phyloP scores from a whole-genome alignment of 2,797 vertebrate genomes.

The Micrastur ruficollis region DNA sequence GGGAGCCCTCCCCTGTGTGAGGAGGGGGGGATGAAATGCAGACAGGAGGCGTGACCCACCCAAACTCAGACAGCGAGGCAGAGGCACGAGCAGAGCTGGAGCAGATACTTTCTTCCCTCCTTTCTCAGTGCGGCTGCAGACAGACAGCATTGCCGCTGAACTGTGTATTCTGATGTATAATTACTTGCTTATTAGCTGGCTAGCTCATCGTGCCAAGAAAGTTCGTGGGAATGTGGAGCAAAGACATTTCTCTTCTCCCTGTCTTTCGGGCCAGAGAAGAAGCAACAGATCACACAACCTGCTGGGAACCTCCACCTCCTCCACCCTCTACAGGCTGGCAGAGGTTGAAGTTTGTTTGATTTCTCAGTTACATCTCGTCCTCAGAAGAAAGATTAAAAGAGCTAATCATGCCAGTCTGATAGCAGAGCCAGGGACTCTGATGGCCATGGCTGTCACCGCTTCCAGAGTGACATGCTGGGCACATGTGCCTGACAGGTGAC shows the following conservation, averaged over 20 bases:
- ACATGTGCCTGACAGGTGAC: background rate
- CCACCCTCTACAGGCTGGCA: background rate
- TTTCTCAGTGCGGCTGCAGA: background rate
- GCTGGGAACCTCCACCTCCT: background rate
- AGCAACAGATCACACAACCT: background rate
- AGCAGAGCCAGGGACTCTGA: background rate
- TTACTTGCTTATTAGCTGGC: slow-evolving; percentile 46
- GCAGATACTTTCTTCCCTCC: background rate
- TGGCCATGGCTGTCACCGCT: background rate
- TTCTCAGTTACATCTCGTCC: background rate
- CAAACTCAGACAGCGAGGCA: background rate
- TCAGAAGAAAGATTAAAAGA: slow-evolving; percentile 1
- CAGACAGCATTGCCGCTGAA: background rate
- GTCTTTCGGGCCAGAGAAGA: background rate
- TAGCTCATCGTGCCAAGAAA: slow-evolving; percentile 19
- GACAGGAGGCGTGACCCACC: background rate
- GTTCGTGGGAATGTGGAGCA: background rate
- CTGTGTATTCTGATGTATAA: background rate
- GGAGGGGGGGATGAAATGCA: background rate
- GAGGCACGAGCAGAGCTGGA: background rate
- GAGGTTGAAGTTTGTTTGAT: slow-evolving; percentile 26
- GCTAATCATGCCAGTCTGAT: background rate
- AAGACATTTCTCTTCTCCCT: slow-evolving; percentile 1
- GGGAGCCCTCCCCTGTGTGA: background rate
- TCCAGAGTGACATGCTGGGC: background rate